phyloP scores from a whole-genome alignment of 2,113 vertebrate species.

The Ceyx cyanopectus region DNA sequence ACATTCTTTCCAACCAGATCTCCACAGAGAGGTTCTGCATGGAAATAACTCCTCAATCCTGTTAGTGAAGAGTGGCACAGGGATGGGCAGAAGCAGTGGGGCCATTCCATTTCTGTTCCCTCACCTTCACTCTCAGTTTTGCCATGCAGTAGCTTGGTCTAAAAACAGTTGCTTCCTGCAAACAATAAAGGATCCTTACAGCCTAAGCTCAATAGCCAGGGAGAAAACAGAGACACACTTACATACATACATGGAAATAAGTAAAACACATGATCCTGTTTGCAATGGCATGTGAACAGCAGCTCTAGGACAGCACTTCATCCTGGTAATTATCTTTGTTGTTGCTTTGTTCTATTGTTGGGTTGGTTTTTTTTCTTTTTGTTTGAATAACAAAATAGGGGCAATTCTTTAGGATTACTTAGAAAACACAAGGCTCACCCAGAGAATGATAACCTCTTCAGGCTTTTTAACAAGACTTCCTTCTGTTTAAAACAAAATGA shows the following conservation, averaged over 20 bases:
- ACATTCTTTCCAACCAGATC: not conserved
- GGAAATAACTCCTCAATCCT: accelerated
- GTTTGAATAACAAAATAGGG: not conserved
- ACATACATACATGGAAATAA: not conserved
- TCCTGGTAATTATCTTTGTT: not conserved
- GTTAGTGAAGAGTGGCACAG: not conserved
- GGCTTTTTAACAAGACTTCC: not conserved
- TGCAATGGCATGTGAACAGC: not conserved
- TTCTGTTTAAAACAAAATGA: not conserved
- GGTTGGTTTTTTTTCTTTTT: not conserved
- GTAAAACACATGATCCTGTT: not conserved
- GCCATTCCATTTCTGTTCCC: not conserved
- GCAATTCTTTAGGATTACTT: not conserved
- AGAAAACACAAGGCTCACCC: not conserved
- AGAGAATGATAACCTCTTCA: not conserved
- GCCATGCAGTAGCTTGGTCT: not conserved
- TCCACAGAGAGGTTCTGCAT: accelerated
- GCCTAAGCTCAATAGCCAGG: not conserved
- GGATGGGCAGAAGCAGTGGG: not conserved
- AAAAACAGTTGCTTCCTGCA: not conserved
- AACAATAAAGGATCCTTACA: not conserved
- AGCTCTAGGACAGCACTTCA: not conserved
- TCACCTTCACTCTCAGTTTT: not conserved
- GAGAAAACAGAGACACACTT: not conserved
- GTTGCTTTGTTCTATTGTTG: not conserved